These are phyloP conservation scores for Pteropus alecto DNA, from an alignment of 2,113 vertebrate species.

Conservation along the genomic window DNA sequence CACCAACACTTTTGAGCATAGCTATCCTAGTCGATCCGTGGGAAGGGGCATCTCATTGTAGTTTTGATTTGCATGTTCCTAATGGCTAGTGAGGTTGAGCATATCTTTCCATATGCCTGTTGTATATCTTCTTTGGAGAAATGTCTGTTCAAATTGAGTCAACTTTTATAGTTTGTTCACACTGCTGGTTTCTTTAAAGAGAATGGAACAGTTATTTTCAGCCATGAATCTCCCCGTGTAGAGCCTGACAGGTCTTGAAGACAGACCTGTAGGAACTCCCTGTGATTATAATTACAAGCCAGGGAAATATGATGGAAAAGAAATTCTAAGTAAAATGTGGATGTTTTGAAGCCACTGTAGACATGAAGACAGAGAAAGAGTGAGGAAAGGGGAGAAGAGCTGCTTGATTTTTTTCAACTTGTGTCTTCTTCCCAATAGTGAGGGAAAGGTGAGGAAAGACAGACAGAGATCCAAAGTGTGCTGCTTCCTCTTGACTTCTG, in stretches of 20 bases:
- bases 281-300: not conserved
- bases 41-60: not conserved
- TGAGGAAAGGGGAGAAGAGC: rapidly evolving
- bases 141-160: not conserved
- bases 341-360: not conserved
- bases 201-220: not conserved
- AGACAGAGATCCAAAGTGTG: not conserved
- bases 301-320: not conserved
- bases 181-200: slow-evolving; percentile 33
- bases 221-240: not conserved
- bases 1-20: not conserved
- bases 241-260: not conserved
- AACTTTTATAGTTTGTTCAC: not conserved
- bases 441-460: not conserved
- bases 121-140: not conserved
- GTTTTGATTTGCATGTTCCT: not conserved
- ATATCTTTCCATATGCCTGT: not conserved
- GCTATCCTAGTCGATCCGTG: not conserved
- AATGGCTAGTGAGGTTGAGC: not conserved
- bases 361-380: not conserved
- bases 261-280: not conserved
- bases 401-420: not conserved
- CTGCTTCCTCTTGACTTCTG: slow-evolving; percentile 16
- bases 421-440: not conserved
- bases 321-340: not conserved